Evolutionary conservation across 64 coral and sea anemone species (phyloP).

Genomic region (Acropora tenuis): DNA sequence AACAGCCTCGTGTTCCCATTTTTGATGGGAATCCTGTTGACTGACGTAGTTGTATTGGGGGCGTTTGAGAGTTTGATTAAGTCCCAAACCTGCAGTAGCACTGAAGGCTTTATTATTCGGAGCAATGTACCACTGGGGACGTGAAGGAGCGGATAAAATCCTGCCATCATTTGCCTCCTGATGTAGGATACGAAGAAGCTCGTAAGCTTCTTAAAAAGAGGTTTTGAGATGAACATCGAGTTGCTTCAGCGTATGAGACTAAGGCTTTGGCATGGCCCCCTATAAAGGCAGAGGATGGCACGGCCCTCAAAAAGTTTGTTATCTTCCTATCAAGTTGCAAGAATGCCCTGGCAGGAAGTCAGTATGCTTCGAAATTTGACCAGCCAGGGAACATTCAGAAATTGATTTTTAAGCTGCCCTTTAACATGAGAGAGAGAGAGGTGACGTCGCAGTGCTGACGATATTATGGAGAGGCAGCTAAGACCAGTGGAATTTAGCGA

Average conservation of each 20-base stretch:
- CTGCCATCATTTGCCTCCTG: slow-evolving; percentile 31
- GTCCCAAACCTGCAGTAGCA: too few species aligned
- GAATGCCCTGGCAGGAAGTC: slow-evolving; percentile 53
- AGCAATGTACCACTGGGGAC: slow-evolving; percentile 47
- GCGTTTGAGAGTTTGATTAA: too few species aligned
- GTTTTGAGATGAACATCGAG: background rate
- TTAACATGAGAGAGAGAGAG: background rate
- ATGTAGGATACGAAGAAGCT: slow-evolving; percentile 3
- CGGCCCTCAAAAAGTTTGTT: slow-evolving; percentile 29
- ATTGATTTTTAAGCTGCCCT: slow-evolving; percentile 55
- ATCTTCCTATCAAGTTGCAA: slow-evolving; percentile 57
- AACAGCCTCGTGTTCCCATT: background rate
- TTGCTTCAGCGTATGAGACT: too few species aligned
- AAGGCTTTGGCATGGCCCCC: slow-evolving; percentile 36
- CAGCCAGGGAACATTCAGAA: slow-evolving; percentile 40
- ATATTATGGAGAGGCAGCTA: slow-evolving; percentile 6
- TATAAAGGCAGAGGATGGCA: slow-evolving; percentile 16
- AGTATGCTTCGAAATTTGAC: slow-evolving; percentile 48
- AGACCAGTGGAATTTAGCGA: too few species aligned
- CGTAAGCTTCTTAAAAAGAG: slow-evolving; percentile 22
- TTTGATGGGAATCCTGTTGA: background rate
- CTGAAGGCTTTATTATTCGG: too few species aligned
- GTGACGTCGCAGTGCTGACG: too few species aligned
- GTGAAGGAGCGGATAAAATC: slow-evolving; percentile 35
- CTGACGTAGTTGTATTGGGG: too few species aligned